A percentile compares a stretch with the other conserved stretches of the same genome.
Conservation (phyloP, 2,797 vertebrate genomes). For the Eulemur rubriventer region DNA sequence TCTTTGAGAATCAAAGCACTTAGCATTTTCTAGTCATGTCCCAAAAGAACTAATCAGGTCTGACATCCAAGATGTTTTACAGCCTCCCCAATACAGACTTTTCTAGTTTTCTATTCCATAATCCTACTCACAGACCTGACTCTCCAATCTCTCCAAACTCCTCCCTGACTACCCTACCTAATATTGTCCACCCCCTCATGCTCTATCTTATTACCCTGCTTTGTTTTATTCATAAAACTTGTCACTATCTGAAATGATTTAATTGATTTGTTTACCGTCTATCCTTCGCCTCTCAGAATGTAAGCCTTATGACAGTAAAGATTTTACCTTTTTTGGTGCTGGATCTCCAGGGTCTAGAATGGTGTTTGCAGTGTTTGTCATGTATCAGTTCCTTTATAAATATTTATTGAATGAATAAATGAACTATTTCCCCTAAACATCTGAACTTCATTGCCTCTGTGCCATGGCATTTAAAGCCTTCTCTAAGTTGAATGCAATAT, state of each 20-base stretch:
- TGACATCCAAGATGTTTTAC: background rate
- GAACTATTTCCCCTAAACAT: background rate
- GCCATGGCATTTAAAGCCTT: background rate
- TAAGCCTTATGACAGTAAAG: background rate
- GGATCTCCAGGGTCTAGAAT: background rate
- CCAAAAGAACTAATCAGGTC: background rate
- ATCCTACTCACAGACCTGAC: background rate
- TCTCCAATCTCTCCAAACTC: background rate
- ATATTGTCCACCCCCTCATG: background rate
- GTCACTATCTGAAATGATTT: background rate
- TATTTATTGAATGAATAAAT: background rate
- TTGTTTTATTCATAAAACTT: background rate
- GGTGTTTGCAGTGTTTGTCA: background rate
- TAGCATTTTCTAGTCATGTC: background rate
- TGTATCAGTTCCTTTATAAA: background rate
- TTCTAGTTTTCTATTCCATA: background rate
- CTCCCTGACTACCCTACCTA: background rate
- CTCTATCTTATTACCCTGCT: background rate
- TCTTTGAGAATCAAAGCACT: background rate
- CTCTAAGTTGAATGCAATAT: background rate
- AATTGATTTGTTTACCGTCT: background rate
- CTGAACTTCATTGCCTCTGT: background rate
- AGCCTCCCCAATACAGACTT: background rate
- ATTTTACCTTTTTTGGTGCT: background rate
- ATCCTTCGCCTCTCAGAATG: background rate